Conservation (phyloP, 2,888 invertebrate genomes). For the Ochropleura plecta region DNA sequence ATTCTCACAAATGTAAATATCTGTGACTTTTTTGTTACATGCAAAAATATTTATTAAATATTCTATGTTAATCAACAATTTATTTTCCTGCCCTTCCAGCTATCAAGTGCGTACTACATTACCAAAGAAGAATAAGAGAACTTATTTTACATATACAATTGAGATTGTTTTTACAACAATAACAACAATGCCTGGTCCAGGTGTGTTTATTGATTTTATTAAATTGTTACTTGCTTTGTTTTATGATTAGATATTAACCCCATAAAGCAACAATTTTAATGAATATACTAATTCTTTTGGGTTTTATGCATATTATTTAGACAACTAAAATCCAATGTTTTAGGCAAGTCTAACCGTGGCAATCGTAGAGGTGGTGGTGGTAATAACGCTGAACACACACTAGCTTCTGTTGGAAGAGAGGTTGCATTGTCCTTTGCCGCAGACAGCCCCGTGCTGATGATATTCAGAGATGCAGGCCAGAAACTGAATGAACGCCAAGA, state of each 20-base stretch:
- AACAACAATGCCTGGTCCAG: slow-evolving; percentile 75
- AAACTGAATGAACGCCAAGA: slow-evolving; percentile 95
- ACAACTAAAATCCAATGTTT: slow-evolving; percentile 18
- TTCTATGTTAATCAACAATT: background rate
- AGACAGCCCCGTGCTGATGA: slow-evolving; percentile 89
- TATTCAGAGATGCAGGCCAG: slow-evolving; percentile 91
- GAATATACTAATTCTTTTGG: background rate
- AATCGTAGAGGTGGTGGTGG: slow-evolving; percentile 62
- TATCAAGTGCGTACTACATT: background rate
- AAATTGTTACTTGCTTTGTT: background rate
- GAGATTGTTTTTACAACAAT: background rate
- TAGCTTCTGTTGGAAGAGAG: slow-evolving; percentile 80
- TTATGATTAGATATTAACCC: background rate
- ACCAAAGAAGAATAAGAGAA: background rate
- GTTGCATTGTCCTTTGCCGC: slow-evolving; percentile 76
- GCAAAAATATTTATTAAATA: background rate
- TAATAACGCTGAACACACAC: slow-evolving; percentile 64
- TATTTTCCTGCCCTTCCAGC: background rate
- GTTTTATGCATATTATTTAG: background rate
- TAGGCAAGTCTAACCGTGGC: slow-evolving; percentile 77
- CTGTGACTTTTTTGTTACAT: background rate
- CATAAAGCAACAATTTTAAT: background rate
- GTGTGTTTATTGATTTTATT: slow-evolving; percentile 55
- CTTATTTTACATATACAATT: background rate
- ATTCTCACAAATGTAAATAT: background rate